Evolutionary conservation across 2,888 invertebrate genomes (phyloP).

Genomic region (Gisinianus flammeolus): DNA sequence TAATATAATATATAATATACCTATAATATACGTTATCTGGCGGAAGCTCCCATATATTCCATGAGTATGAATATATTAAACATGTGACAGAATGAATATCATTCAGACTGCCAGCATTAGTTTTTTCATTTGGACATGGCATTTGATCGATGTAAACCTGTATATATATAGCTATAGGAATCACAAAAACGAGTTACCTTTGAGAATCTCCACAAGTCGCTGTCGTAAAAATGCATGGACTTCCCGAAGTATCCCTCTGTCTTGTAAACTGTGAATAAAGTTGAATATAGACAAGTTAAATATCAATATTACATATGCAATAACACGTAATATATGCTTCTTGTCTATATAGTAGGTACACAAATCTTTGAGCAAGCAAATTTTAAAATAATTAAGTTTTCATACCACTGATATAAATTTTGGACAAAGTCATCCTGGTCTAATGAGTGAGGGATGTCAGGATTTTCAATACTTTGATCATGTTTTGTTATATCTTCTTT

Average conservation of each 20-base stretch:
- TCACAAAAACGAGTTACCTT: constrained; percentile 36
- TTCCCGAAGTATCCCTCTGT: constrained; percentile 52
- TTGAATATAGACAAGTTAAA: not conserved
- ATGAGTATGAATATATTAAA: too few relatives aligned
- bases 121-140: too few relatives aligned
- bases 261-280: constrained; percentile 48
- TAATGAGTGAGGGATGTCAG: not conserved
- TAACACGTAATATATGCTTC: not conserved
- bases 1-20: too few relatives aligned
- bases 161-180: not conserved
- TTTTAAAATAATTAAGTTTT: too few relatives aligned
- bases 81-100: too few relatives aligned
- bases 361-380: too few relatives aligned
- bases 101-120: too few relatives aligned
- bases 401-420: constrained; percentile 36
- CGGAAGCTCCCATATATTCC: too few relatives aligned
- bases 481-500: not conserved
- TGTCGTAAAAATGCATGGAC: constrained; percentile 54
- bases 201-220: constrained; percentile 50
- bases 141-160: not conserved
- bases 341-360: too few relatives aligned
- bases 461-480: not conserved
- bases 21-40: too few relatives aligned
- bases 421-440: constrained; percentile 19
- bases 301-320: not conserved